Percentiles rank a stretch among this genome's conserved stretches.
Conservation (phyloP, 2,113 vertebrate genomes). For the Melanocharis versteri region DNA sequence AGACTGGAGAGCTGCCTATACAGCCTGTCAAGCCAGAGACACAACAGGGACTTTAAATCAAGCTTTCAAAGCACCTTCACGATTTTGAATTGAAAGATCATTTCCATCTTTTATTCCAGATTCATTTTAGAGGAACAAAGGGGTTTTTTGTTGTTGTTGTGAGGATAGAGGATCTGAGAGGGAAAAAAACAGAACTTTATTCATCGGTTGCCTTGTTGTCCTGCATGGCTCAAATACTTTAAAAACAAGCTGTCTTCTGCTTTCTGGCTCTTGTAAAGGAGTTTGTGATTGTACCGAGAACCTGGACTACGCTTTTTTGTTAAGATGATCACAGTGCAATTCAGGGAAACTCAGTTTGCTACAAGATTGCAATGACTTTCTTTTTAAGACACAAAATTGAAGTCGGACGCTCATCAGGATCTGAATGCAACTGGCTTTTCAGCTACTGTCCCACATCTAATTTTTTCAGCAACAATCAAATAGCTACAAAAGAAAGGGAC, state of each 20-base stretch:
- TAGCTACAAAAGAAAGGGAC: background rate
- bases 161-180: background rate
- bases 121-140: background rate
- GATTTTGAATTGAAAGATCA: background rate
- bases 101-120: background rate
- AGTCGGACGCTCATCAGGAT: background rate
- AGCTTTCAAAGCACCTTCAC: background rate
- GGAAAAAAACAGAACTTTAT: background rate
- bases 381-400: background rate
- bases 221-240: background rate
- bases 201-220: background rate
- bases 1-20: background rate
- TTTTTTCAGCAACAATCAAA: background rate
- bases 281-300: background rate
- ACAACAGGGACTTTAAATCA: background rate
- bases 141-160: background rate
- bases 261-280: background rate
- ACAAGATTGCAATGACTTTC: background rate
- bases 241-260: background rate
- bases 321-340: background rate
- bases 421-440: background rate
- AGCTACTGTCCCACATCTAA: background rate
- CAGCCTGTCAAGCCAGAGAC: background rate
- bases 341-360: background rate
- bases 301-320: background rate